These are phyloP conservation scores for Vombatus ursinus DNA, from an alignment of 2,113 vertebrate species.

Conservation along the genomic window DNA sequence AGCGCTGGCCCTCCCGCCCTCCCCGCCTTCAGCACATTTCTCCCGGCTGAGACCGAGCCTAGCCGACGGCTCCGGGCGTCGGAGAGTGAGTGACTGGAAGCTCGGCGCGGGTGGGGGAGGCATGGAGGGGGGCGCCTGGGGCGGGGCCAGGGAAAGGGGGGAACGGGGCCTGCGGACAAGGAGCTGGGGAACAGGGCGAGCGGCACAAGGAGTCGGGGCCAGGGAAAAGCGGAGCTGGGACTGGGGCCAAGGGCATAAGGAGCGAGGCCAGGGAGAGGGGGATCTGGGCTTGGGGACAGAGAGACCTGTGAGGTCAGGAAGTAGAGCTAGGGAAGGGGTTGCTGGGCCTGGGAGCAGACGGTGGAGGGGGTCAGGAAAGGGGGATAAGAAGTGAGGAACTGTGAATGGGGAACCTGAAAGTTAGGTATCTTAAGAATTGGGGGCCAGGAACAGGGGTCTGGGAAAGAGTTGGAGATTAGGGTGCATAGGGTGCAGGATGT, in stretches of 20 bases:
- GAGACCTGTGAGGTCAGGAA: background rate
- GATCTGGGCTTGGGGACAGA: background rate
- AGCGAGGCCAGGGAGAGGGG: background rate
- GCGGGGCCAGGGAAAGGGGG: constrained; percentile 56
- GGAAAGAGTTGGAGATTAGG: background rate
- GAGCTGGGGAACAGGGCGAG: background rate
- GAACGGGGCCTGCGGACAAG: background rate
- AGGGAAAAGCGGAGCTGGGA: background rate
- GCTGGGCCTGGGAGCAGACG: background rate
- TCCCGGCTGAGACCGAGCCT: background rate
- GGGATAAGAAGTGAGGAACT: background rate
- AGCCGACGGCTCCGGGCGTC: background rate
- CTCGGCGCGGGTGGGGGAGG: background rate
- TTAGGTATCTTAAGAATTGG: background rate
- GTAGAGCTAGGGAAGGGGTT: background rate
- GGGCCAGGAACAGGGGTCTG: background rate
- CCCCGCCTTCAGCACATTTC: constrained; percentile 59
- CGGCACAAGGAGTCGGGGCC: background rate
- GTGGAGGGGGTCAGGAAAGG: background rate
- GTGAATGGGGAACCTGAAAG: background rate
- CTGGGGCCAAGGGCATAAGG: background rate
- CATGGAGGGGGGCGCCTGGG: constrained; percentile 33
- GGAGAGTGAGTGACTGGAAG: background rate
- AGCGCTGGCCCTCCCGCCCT: background rate
- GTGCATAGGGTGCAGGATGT: background rate